phyloP scores from a whole-genome alignment of 2,888 invertebrate genomes.

The Panzeria rudis region DNA sequence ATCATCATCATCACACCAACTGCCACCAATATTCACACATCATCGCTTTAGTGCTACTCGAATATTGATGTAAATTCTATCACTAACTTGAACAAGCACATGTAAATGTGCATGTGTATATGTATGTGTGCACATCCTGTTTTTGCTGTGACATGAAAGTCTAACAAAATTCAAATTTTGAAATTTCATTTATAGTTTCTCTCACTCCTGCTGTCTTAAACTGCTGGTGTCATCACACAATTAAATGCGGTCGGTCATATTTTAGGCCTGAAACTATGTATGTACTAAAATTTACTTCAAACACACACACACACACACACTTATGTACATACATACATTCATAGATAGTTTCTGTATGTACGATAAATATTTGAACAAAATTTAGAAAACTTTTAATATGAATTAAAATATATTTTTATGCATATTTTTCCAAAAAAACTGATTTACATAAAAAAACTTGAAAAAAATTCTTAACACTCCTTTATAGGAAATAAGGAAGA shows the following conservation, averaged over 20 bases:
- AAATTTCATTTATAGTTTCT: slow-evolving; percentile 61
- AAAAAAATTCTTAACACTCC: too few species aligned
- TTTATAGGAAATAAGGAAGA: too few species aligned
- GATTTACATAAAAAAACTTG: neutral
- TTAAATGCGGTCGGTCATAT: slow-evolving; percentile 64
- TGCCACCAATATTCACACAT: slow-evolving; percentile 69
- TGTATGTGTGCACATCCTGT: slow-evolving; percentile 57
- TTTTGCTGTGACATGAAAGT: slow-evolving; percentile 12
- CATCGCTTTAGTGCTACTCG: slow-evolving; percentile 59
- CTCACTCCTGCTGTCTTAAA: neutral
- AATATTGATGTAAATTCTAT: slow-evolving; percentile 69
- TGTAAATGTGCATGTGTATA: neutral
- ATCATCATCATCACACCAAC: slow-evolving; percentile 64
- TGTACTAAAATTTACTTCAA: slow-evolving; percentile 31
- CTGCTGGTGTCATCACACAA: slow-evolving; percentile 55
- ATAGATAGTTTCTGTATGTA: neutral
- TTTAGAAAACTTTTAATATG: slow-evolving; percentile 25
- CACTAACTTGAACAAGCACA: slow-evolving; percentile 9
- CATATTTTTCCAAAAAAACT: too few species aligned
- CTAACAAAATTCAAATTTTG: slow-evolving; percentile 66
- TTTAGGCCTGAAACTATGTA: slow-evolving; percentile 66
- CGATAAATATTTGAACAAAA: neutral
- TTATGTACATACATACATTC: neutral
- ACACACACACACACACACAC: slow-evolving; percentile 4
- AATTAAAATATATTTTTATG: slow-evolving; percentile 13